These are phyloP conservation scores for Parazoanthus atlanticus DNA, from an alignment of 92 coral and sea anemone genomes.

Conservation along the genomic window DNA sequence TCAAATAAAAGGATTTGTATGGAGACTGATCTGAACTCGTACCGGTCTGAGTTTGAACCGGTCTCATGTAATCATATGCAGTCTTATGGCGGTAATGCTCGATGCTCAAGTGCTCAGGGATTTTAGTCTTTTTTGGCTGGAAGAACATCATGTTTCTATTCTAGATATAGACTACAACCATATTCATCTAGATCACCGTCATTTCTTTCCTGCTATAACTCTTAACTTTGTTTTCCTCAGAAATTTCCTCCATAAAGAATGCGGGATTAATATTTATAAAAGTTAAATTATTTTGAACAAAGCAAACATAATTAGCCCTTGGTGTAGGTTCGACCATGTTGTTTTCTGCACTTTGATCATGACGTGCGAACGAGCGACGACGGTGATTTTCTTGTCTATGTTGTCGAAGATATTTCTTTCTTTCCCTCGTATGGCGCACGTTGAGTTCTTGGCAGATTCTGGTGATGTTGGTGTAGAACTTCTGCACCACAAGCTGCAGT, in stretches of 20 bases:
- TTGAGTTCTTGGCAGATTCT: not conserved
- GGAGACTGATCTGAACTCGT: too few relatives aligned
- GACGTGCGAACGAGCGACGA: not conserved
- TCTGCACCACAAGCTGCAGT: slow-evolving; percentile 5
- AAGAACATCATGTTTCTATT: not conserved
- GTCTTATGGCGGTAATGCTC: not conserved
- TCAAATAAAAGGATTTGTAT: too few relatives aligned
- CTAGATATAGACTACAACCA: too few relatives aligned
- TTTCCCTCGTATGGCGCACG: not conserved
- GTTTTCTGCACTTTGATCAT: not conserved
- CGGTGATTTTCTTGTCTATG: not conserved
- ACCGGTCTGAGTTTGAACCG: too few relatives aligned
- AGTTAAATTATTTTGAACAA: not conserved
- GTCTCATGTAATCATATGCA: too few relatives aligned
- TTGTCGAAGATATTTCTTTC: not conserved
- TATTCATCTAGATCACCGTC: not conserved
- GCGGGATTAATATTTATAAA: not conserved
- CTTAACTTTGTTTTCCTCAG: not conserved
- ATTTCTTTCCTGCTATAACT: not conserved
- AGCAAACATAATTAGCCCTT: not conserved
- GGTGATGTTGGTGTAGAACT: not conserved
- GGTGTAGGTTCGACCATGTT: not conserved
- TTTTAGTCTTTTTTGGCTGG: not conserved
- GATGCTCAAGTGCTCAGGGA: not conserved
- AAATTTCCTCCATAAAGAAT: not conserved